phyloP scores from a whole-genome alignment of 2,113 vertebrate species.

The Asarcornis scutulata region DNA sequence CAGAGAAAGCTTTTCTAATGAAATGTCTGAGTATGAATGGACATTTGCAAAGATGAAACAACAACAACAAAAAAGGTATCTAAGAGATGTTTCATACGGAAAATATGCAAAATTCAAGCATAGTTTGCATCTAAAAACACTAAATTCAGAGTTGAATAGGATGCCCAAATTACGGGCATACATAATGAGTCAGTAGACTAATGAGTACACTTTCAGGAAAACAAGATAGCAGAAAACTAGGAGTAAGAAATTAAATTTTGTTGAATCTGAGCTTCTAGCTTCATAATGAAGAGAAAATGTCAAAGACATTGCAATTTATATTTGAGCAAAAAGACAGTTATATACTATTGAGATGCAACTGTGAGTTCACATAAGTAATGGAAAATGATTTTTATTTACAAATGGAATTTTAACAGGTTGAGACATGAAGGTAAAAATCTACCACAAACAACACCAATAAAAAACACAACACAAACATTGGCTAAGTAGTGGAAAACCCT shows the following conservation, averaged over 20 bases:
- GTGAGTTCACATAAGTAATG: neutral
- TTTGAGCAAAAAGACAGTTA: neutral
- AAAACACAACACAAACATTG: neutral
- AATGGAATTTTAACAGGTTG: neutral
- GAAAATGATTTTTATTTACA: neutral
- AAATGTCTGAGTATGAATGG: neutral
- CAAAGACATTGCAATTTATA: neutral
- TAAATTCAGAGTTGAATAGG: neutral
- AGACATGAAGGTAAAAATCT: neutral
- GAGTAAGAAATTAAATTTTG: neutral
- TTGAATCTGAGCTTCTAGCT: neutral
- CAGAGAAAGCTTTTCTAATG: neutral
- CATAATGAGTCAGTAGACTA: neutral
- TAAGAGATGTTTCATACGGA: neutral
- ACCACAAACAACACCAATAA: neutral
- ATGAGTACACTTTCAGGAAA: neutral
- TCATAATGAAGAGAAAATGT: neutral
- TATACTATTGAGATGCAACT: neutral
- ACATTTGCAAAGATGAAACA: neutral
- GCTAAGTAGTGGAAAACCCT: neutral
- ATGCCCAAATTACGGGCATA: neutral
- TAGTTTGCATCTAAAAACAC: neutral
- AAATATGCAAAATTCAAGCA: neutral
- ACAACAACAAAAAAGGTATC: neutral
- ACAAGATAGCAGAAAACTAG: neutral